Evolutionary conservation across 2,113 vertebrate genomes (phyloP).

Genomic region (Felis catus): F.catus_Fca126_mat1.0 CM031412.1:50775501-50776000

Average conservation of each 20-base stretch:
- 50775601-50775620: neutral
- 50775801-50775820: neutral
- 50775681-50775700: neutral
- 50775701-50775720: neutral
- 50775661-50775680: neutral
- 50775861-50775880: neutral
- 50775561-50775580: neutral
- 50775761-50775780: neutral
- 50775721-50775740: neutral
- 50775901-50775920: neutral
- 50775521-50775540: neutral
- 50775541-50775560: neutral
- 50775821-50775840: neutral
- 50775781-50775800: neutral
- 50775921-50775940: neutral
- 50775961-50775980: neutral
- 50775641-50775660: neutral
- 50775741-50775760: neutral
- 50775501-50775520: neutral
- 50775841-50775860: neutral
- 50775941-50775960: neutral
- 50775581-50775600: neutral
- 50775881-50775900: neutral
- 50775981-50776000: neutral
- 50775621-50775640: neutral